Conservation (phyloP, 2,113 vertebrate genomes). For the Buteo buteo region DNA sequence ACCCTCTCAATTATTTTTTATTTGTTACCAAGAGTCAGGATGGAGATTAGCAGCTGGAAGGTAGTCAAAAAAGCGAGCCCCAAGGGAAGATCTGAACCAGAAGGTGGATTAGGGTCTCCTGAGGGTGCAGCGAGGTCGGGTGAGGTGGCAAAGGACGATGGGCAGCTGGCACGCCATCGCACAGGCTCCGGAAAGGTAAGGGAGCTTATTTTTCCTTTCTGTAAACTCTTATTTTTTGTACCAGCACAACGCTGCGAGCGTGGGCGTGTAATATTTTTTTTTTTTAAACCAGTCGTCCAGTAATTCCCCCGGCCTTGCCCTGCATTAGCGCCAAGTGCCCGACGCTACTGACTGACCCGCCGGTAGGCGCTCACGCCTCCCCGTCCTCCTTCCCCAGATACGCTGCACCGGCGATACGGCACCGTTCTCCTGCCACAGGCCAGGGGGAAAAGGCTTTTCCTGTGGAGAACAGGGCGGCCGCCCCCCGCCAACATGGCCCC, state of each 20-base stretch:
- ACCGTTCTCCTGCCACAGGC: accelerated
- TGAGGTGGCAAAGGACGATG: neutral
- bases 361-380: accelerated
- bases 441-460: accelerated
- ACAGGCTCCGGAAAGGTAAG: neutral
- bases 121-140: accelerated
- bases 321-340: accelerated
- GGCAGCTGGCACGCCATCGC: neutral
- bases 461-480: accelerated
- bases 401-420: accelerated
- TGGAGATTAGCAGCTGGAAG: neutral
- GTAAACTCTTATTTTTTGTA: accelerated
- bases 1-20: neutral
- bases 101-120: neutral
- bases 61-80: neutral
- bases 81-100: neutral
- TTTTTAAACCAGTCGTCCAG: neutral
- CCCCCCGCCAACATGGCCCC: accelerated
- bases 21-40: neutral
- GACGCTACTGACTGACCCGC: neutral
- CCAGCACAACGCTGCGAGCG: accelerated
- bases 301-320: neutral
- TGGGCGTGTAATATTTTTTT: accelerated
- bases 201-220: neutral
- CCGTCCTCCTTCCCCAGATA: accelerated